A percentile compares a stretch with the other conserved stretches of the same genome.
Conservation (phyloP, 2,888 invertebrate species). For the Gymnosoma rotundatum region DNA sequence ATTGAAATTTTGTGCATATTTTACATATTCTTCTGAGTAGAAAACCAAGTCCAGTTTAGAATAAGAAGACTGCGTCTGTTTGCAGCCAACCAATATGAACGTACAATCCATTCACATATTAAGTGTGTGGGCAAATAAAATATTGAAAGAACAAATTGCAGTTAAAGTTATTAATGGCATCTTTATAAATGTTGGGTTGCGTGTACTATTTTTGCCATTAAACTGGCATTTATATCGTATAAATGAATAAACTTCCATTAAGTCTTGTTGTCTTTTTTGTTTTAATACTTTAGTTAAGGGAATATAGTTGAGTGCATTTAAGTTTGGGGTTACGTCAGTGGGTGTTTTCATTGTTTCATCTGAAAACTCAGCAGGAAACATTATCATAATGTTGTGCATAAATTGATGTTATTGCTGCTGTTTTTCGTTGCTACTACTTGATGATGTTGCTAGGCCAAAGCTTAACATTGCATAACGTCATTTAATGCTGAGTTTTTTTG, state of each 20-base stretch:
- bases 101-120: not conserved
- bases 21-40: slow-evolving; percentile 31
- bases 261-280: not conserved
- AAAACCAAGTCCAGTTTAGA: slow-evolving; percentile 43
- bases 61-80: not conserved
- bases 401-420: slow-evolving; percentile 10
- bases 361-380: slow-evolving; percentile 37
- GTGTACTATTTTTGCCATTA: not conserved
- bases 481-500: slow-evolving; percentile 17
- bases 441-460: slow-evolving; percentile 18
- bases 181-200: slow-evolving; percentile 1
- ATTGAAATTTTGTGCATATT: slow-evolving; percentile 53
- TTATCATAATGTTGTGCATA: slow-evolving; percentile 27
- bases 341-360: slow-evolving; percentile 38
- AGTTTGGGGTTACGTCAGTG: slow-evolving; percentile 56
- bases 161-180: slow-evolving; percentile 63
- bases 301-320: slow-evolving; percentile 10
- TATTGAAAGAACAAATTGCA: slow-evolving; percentile 52
- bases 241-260: slow-evolving; percentile 9
- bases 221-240: slow-evolving; percentile 10
- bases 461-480: slow-evolving; percentile 25
- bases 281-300: slow-evolving; percentile 7
- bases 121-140: slow-evolving; percentile 58
- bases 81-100: not conserved
- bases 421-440: not conserved